Evolutionary conservation across 2,113 vertebrate species (phyloP).

Genomic region (Erythrolamprus reginae): DNA sequence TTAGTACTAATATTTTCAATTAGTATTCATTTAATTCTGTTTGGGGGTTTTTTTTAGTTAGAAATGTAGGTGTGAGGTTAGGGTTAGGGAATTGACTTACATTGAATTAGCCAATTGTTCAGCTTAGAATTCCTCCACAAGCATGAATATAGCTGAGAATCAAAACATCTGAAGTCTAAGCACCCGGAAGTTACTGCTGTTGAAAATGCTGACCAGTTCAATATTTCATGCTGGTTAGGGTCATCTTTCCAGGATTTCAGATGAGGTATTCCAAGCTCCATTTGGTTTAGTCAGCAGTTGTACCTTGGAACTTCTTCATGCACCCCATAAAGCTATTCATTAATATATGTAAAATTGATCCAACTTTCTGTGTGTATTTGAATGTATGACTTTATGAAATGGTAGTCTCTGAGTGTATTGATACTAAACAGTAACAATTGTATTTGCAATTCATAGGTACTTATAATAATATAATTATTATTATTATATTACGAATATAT

Average conservation of each 20-base stretch:
- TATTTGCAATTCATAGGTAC: background rate
- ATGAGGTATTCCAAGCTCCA: background rate
- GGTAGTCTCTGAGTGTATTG: background rate
- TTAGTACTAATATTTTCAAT: background rate
- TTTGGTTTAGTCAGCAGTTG: background rate
- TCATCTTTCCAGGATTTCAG: background rate
- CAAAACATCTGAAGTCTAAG: background rate
- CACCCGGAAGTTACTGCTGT: background rate
- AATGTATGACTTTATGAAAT: background rate
- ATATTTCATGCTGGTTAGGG: background rate
- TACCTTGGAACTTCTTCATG: background rate
- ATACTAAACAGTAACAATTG: background rate
- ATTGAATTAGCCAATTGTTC: background rate
- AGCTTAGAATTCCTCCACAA: background rate
- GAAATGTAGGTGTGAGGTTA: background rate
- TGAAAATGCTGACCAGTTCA: background rate
- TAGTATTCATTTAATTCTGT: background rate
- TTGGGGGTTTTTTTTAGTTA: background rate
- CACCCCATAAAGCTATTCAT: background rate
- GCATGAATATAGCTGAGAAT: background rate
- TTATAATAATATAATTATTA: background rate
- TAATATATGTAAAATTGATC: background rate
- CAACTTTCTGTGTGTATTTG: background rate
- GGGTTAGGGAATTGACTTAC: background rate
- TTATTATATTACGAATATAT: too few relatives aligned